Evolutionary conservation across 2,797 vertebrate genomes (phyloP), one percentile per base, ranked within the genome.

Genomic region (Taenioides sp.): DNA sequence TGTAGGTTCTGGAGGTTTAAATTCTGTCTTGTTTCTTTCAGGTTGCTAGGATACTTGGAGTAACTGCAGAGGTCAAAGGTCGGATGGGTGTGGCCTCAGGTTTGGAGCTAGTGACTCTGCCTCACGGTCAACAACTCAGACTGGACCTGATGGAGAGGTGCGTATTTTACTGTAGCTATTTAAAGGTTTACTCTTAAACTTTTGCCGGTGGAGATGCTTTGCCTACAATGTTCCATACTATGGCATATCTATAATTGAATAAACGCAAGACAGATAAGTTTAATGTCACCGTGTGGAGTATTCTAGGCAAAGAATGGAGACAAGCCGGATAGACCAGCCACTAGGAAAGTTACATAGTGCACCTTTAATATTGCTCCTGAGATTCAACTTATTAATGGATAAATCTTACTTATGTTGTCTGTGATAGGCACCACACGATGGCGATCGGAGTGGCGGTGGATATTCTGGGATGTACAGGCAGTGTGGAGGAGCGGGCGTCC

Each of bases 101-200:
- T 31, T 92, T 99, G 82, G 97, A 99, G 86, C 89, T 99, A 79
- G 93, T 98, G 78, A 99, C 96, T 7, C 84, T 99, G 88, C 97
- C 98, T 0, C 96, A 97, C 0, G 98, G 98, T 60, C 94, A 87
- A 67, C 98, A 97, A 84, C 94, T 99, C 83, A 95, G 98, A 72
- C 93, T 96, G 78, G 98, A 99, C 90, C 93, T 99, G 68, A 96
- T 97, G 74, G 98, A 99, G 89, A 96, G 98, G 98, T 99, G 93
- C 31, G 14, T 14, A 22, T 57, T 57, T 10, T 5, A 57, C 54
- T 57, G 54, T 14, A 55, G 9, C n/a, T 12, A 11, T 23, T 59
- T 47, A 22, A 43, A 76, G 17, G 11, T 25, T 11, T 12, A 57
- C 57, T 17, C 4, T 59, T 12, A 16, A 27, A 17, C 12, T 27